Percentiles rank a stretch among this genome's conserved stretches.
Evolutionary conservation across 2,113 vertebrate genomes (phyloP).

Genomic region (Ameiurus melas): DNA sequence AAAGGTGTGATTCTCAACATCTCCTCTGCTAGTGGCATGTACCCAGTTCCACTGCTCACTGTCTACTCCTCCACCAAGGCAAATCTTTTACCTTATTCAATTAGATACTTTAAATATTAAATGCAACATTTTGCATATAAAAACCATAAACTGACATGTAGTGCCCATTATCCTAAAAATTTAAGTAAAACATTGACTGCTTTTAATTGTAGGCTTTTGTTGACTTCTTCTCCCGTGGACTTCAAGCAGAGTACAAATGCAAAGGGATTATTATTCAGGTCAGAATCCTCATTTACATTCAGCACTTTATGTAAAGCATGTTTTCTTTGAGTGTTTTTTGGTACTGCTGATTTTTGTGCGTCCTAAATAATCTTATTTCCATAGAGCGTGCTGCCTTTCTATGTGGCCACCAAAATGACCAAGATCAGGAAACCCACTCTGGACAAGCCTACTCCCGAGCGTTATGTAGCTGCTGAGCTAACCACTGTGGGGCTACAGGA

Average conservation of each 20-base stretch:
- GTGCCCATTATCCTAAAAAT: neutral
- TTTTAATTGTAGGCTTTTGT: conserved; percentile 81
- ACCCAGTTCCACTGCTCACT: conserved; percentile 81
- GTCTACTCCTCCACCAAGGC: conserved; percentile 93
- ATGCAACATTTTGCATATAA: neutral
- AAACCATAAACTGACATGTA: neutral
- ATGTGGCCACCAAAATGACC: conserved; percentile 87
- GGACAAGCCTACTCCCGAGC: conserved; percentile 81
- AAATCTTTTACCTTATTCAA: conserved; percentile 21
- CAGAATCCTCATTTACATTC: conserved; percentile 51
- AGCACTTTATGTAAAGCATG: neutral
- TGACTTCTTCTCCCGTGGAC: conserved; percentile 88
- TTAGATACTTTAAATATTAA: neutral
- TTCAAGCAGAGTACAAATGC: conserved; percentile 87
- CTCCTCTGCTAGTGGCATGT: conserved; percentile 81
- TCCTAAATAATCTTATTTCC: neutral
- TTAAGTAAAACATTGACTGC: neutral
- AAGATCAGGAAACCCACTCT: conserved; percentile 83
- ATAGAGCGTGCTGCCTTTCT: conserved; percentile 89
- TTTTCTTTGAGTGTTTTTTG: neutral
- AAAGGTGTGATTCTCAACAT: conserved; percentile 91
- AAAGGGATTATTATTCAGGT: conserved; percentile 96
- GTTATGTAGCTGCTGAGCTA: conserved; percentile 83
- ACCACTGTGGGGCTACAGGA: conserved; percentile 82
- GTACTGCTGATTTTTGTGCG: neutral